phyloP scores from a whole-genome alignment of 2,888 invertebrate species.

The Harpalus rufipes region DNA sequence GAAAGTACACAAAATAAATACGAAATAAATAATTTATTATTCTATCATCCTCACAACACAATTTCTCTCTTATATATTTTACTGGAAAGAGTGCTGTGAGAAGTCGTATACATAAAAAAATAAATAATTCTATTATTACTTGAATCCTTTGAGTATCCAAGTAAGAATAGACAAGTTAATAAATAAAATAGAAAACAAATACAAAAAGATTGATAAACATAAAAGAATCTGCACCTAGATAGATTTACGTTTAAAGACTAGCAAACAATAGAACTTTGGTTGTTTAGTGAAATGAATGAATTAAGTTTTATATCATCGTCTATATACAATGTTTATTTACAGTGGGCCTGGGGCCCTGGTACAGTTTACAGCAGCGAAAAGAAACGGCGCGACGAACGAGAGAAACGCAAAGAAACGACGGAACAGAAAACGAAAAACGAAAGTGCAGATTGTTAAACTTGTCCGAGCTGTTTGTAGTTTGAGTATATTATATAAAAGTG shows the following conservation, averaged over 20 bases:
- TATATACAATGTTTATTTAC: constrained; percentile 66
- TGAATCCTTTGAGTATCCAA: constrained; percentile 36
- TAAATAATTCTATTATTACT: constrained; percentile 16
- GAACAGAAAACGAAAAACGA: constrained; percentile 32
- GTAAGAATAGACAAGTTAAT: constrained; percentile 67
- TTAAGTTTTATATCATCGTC: constrained; percentile 35
- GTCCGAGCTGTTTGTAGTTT: constrained; percentile 59
- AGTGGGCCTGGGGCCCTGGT: constrained; percentile 68
- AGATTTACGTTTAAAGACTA: constrained; percentile 73
- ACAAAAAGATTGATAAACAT: constrained; percentile 69
- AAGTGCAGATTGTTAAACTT: constrained; percentile 65
- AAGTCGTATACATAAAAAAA: constrained; percentile 23
- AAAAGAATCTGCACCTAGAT: constrained; percentile 67
- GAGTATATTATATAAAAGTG: constrained; percentile 59
- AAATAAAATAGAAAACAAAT: constrained; percentile 70
- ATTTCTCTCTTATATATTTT: constrained; percentile 32
- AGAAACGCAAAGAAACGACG: constrained; percentile 14
- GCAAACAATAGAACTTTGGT: constrained; percentile 75
- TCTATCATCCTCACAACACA: constrained; percentile 19
- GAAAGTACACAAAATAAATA: constrained; percentile 51
- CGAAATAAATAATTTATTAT: constrained; percentile 46
- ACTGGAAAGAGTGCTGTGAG: constrained; percentile 33
- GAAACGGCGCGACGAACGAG: constrained; percentile 25
- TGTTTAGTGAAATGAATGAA: constrained; percentile 69
- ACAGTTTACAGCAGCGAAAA: constrained; percentile 76